These are phyloP conservation scores for Amaurobius ferox DNA, from an alignment of 2,888 invertebrate species.

Conservation along the genomic window DNA sequence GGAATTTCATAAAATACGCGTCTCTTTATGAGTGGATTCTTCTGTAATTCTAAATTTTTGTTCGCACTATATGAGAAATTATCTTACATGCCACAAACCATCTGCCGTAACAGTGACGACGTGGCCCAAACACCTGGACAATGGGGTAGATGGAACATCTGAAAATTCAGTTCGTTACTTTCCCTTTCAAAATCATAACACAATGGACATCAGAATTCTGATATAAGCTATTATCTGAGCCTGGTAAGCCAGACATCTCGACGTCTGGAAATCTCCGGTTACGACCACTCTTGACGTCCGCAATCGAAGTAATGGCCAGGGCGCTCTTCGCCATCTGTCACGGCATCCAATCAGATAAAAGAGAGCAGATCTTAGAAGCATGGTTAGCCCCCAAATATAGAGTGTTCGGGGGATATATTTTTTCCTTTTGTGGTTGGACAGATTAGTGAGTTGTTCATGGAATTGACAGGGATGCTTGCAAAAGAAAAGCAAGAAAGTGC, in stretches of 20 bases:
- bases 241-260: background rate
- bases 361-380: background rate
- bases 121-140: background rate
- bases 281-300: background rate
- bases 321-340: background rate
- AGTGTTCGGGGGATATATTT: too few relatives aligned
- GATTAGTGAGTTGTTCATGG: too few relatives aligned
- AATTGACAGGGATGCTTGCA: too few relatives aligned
- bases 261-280: background rate
- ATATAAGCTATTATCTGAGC: background rate
- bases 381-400: too few relatives aligned
- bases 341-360: background rate
- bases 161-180: background rate
- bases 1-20: too few relatives aligned
- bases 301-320: background rate
- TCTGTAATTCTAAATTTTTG: too few relatives aligned
- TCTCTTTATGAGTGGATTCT: too few relatives aligned
- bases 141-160: background rate
- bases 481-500: too few relatives aligned
- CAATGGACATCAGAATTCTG: background rate
- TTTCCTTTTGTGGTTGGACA: too few relatives aligned
- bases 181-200: background rate
- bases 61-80: too few relatives aligned
- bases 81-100: background rate
- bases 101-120: background rate